Percentiles rank a stretch among this genome's conserved stretches.
These are phyloP conservation scores for Ophraella communa DNA, from an alignment of 2,888 invertebrate genomes.

Conservation along the genomic window DNA sequence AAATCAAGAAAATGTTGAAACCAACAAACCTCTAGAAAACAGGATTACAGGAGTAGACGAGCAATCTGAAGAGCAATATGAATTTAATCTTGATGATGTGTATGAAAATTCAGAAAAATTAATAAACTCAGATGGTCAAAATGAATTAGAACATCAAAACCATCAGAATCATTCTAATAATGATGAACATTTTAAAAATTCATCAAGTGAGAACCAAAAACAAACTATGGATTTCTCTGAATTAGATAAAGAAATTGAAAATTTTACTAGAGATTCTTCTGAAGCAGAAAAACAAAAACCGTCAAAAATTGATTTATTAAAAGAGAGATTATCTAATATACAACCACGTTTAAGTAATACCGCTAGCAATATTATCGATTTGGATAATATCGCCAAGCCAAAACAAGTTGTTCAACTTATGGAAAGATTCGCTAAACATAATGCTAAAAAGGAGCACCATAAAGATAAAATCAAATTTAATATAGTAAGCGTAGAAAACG, in stretches of 20 bases:
- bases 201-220: neutral
- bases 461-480: conserved; percentile 65
- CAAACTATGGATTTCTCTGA: conserved; percentile 28
- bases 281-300: conserved; percentile 32
- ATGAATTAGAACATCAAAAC: neutral
- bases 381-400: conserved; percentile 62
- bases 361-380: conserved; percentile 66
- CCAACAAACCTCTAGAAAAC: neutral
- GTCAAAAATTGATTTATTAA: conserved; percentile 52
- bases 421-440: conserved; percentile 75
- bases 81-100: conserved; percentile 46
- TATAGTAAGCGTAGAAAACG: conserved; percentile 55
- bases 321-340: conserved; percentile 50
- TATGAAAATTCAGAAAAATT: conserved; percentile 34
- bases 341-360: conserved; percentile 64
- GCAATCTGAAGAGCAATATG: conserved; percentile 32
- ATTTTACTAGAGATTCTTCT: conserved; percentile 17
- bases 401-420: conserved; percentile 72
- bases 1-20: conserved; percentile 15
- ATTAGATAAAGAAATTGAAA: conserved; percentile 41
- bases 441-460: conserved; percentile 64
- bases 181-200: neutral
- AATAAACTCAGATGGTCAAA: neutral
- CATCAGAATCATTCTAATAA: conserved; percentile 5
- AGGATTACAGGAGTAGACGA: neutral